A percentile compares a stretch with the other conserved stretches of the same genome.
Conservation (phyloP, 2,888 invertebrate species). For the Reticulitermes lucifugus region DNA sequence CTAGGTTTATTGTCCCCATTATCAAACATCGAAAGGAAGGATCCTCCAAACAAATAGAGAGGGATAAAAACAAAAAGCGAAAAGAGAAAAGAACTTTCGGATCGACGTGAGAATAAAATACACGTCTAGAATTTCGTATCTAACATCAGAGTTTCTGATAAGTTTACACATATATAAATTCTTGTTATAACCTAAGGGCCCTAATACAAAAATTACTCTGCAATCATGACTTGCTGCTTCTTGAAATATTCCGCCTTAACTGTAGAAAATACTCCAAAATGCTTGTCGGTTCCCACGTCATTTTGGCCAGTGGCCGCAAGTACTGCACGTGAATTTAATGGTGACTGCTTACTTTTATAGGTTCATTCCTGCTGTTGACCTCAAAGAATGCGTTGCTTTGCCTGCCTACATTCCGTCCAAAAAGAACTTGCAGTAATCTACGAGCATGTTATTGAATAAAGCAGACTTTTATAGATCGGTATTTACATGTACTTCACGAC, state of each 20-base stretch:
- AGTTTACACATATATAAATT: not conserved
- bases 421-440: too few species aligned
- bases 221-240: not conserved
- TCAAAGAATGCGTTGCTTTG: not conserved
- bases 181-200: not conserved
- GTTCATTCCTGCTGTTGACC: not conserved
- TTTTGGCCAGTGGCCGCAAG: not conserved
- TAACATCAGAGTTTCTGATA: not conserved
- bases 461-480: too few species aligned
- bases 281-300: not conserved
- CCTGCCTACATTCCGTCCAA: too few species aligned
- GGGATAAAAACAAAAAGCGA: too few species aligned
- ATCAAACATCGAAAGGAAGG: too few species aligned
- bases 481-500: too few species aligned
- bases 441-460: too few species aligned
- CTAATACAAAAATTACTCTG: not conserved
- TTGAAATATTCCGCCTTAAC: slow-evolving; percentile 9
- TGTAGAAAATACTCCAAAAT: not conserved
- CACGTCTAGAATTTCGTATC: not conserved
- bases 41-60: too few species aligned
- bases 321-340: not conserved
- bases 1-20: too few species aligned
- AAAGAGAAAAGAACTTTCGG: too few species aligned
- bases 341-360: not conserved
- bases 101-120: too few species aligned